Base-by-base conservation (phyloP, 1,140 invertebrate species). In the Parapsyche elsis region DNA sequence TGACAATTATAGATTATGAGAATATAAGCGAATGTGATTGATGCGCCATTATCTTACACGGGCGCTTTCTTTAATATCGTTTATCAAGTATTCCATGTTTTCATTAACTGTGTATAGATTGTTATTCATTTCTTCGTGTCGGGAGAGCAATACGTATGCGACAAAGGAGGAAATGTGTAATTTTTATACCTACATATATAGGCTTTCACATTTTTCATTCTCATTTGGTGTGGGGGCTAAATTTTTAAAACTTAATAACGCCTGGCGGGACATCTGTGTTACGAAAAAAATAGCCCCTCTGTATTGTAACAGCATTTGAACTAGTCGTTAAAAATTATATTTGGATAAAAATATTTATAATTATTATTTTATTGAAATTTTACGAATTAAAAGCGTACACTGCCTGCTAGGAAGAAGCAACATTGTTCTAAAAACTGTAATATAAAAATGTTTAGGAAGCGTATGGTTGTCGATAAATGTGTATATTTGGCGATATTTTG, bases 401-500 rank as follows among this genome's bases (percentile, higher is more conserved):
- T 79, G 80, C 80, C 80, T 71, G 77, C 80, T 74, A 76, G 80
- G 70, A 81, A 44, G 80, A 76, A 81, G 80, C 80, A 76, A 81
- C 76, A 75, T 81, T 75, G 80, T 81, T 78, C 76, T 78, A 78
- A 81, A 71, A 74, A 78, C 64, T 81, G 76, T 81, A 81, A 81
- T 81, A 81, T 81, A 78, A 71, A n/a, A 78, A 81, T 57, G 76
- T 81, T 71, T 81, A 81, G 76, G 71, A 75, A 81, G 77, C 70
- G 80, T 71, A 70, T 79, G 80, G 71, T 70, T 78, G 80, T 79
- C 76, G 77, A 78, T 64, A 73, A 71, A 59, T 78, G 80, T 79
- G 80, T 83, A 81, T 83, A 83, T 79, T 83, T 81, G 81, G 80
- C 81, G 81, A 83, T 81, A 79, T 83, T 83, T 81, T 80, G 57